Conservation (phyloP, 2,888 invertebrate genomes). For the Noctua comes region DNA sequence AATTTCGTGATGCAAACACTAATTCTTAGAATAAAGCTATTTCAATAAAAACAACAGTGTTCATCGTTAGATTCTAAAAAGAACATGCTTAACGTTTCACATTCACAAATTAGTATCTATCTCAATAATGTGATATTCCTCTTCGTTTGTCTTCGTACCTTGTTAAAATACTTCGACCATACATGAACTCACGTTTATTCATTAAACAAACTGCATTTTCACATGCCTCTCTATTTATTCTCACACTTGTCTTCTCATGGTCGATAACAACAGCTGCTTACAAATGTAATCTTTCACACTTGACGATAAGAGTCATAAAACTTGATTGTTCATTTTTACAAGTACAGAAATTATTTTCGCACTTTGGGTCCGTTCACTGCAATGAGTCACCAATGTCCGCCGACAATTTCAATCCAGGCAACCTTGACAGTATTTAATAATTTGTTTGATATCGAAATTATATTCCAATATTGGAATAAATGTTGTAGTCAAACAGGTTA, state of each 20-base stretch:
- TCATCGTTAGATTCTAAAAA: not conserved
- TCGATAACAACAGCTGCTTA: conserved; percentile 61
- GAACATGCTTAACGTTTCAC: conserved; percentile 25
- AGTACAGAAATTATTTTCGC: conserved; percentile 56
- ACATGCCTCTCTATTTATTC: conserved; percentile 75
- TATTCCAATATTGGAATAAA: conserved; percentile 29
- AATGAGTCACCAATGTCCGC: conserved; percentile 51
- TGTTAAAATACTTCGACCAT: conserved; percentile 36
- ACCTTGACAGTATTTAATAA: conserved; percentile 58
- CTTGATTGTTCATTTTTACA: conserved; percentile 54
- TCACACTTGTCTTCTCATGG: conserved; percentile 75
- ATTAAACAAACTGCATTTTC: conserved; percentile 70
- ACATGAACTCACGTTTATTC: conserved; percentile 32
- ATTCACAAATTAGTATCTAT: conserved; percentile 29
- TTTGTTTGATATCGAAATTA: conserved; percentile 41
- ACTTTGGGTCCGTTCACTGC: conserved; percentile 60
- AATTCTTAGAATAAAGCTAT: not conserved
- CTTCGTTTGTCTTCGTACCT: conserved; percentile 24
- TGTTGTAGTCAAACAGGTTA: conserved; percentile 24
- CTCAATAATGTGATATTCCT: conserved; percentile 22
- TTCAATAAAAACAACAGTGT: not conserved
- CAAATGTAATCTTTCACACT: conserved; percentile 64
- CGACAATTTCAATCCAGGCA: conserved; percentile 47
- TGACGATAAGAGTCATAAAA: conserved; percentile 64
- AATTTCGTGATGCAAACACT: not conserved